Percentiles rank a stretch among this genome's conserved stretches.
Conservation (phyloP, 2,888 invertebrate genomes). For the Apamea anceps region DNA sequence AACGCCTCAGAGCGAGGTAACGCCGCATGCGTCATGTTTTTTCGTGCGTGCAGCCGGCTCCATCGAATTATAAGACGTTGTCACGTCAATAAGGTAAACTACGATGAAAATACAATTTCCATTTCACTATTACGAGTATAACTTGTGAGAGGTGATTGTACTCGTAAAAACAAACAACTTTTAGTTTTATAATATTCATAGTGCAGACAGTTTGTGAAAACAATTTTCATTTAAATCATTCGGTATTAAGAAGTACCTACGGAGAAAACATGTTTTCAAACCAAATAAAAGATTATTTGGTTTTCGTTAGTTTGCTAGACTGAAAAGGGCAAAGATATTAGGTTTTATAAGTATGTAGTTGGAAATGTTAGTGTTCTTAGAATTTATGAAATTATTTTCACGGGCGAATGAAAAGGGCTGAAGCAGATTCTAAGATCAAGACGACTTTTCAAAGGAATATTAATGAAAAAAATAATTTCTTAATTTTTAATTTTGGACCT, state of each 20-base stretch:
- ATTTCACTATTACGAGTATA: neutral
- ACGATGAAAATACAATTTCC: constrained; percentile 17
- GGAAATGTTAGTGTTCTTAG: neutral
- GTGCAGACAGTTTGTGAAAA: constrained; percentile 23
- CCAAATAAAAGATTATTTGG: constrained; percentile 3
- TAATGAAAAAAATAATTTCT: neutral
- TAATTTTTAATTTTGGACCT: neutral
- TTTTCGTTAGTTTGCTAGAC: neutral
- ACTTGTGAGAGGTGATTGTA: constrained; percentile 28
- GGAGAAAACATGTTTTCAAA: constrained; percentile 33
- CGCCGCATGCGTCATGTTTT: no score
- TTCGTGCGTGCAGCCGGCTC: no score
- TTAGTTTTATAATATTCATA: constrained; percentile 44
- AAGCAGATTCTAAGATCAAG: neutral
- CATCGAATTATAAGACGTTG: no score
- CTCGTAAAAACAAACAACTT: constrained; percentile 50
- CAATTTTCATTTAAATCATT: constrained; percentile 35
- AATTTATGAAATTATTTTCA: neutral
- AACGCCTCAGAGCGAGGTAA: no score
- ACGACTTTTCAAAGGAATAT: neutral
- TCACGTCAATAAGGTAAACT: neutral
- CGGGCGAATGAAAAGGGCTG: neutral
- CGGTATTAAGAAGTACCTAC: constrained; percentile 6
- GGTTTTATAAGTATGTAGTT: neutral
- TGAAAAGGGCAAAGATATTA: neutral